Evolutionary conservation across 2,888 invertebrate species (phyloP).

Genomic region (Caenorhabditis macrosperma): DNA sequence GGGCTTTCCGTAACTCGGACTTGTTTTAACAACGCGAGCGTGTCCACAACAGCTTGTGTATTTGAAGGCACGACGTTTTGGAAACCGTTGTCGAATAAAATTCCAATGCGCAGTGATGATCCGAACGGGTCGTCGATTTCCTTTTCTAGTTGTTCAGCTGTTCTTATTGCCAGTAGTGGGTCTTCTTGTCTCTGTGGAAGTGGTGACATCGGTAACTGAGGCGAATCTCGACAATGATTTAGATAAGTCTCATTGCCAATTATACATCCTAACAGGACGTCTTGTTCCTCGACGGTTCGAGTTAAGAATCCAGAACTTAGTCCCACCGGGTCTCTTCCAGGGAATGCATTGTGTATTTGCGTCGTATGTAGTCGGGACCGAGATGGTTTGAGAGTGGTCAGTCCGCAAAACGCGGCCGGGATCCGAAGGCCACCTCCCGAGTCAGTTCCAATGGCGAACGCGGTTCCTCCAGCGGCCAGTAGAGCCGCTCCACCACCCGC

Average conservation of each 20-base stretch:
- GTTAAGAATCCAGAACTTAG: constrained; percentile 77
- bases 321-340: constrained; percentile 72
- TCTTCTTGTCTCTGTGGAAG: neutral
- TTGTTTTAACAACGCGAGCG: no score
- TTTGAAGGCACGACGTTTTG: no score
- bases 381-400: constrained; percentile 81
- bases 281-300: constrained; percentile 72
- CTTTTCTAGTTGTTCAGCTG: no score
- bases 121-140: no score
- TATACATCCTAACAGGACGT: constrained; percentile 57
- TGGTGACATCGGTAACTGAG: constrained; percentile 20
- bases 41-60: no score
- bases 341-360: constrained; percentile 69
- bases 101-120: no score
- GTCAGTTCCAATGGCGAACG: constrained; percentile 82
- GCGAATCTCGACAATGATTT: constrained; percentile 55
- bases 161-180: no score
- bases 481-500: constrained; percentile 82
- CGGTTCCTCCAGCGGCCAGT: constrained; percentile 81
- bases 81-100: no score
- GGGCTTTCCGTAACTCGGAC: no score
- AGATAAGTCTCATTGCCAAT: constrained; percentile 61
- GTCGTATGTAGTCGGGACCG: constrained; percentile 64
- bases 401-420: constrained; percentile 82
- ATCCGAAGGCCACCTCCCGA: constrained; percentile 82